Evolutionary conservation across 2,113 vertebrate genomes (phyloP), one percentile per base, ranked within the genome.

Genomic region (Regulus satrapa): DNA sequence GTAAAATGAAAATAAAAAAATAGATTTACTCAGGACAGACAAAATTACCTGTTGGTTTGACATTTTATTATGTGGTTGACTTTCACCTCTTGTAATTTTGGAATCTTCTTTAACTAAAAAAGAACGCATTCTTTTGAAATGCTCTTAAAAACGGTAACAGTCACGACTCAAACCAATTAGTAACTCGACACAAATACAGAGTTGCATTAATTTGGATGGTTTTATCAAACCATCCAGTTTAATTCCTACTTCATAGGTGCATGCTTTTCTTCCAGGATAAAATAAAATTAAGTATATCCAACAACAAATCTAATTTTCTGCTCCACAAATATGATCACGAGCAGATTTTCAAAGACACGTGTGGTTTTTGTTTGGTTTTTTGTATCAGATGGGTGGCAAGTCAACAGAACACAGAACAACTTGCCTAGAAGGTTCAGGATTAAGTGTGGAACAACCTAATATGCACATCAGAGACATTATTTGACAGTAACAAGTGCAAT

Each of bases 21-120:
- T 3, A 54, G 4, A 63, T 73, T 69, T 51, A 56, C 48, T 77
- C 36, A 80, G 40, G 67, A 92, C 36, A 93, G 69, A 90, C 83
- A 31, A 86, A 88, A 74, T 94, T 96, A 98, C 98, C 98, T 97
- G 98, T 66, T 97, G 98, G 92, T 94, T 98, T 84, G 97, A 41
- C 62, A 96, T 58, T 96, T 97, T 98, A 72, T 78, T 95, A 82
- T 97, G 98, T 76, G 88, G 75, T 52, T 92, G 96, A 92, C 36
- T 96, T 58, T 98, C 98, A 92, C 87, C 94, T 95, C 97, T 98
- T 88, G 96, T 77, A 96, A 89, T 96, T 92, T 97, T 98, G 94
- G 69, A 96, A 36, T 98, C 98, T 97, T 98, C 98, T 97, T 98
- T 98, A 94, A 97, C 98, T 98, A 77, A 52, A 97, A 96, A 94